phyloP scores from a whole-genome alignment of 2,888 invertebrate genomes.

The Trichopoda pennipes region DNA sequence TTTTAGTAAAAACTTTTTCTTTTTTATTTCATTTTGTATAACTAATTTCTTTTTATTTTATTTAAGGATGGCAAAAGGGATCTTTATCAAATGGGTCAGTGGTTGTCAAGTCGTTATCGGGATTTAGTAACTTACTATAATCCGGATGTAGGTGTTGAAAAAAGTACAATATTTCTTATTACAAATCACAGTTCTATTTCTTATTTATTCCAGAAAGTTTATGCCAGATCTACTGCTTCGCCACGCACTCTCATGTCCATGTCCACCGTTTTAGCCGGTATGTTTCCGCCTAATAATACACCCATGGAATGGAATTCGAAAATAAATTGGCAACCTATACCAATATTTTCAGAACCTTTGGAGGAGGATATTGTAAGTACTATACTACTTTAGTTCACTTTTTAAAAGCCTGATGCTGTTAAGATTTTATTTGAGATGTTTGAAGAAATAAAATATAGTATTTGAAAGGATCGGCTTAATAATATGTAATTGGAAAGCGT shows the following conservation, averaged over 20 bases:
- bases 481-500: too few relatives aligned
- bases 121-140: constrained; percentile 83
- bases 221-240: constrained; percentile 86
- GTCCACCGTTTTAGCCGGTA: constrained; percentile 85
- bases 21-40: neutral
- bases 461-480: too few relatives aligned
- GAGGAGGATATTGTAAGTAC: constrained; percentile 82
- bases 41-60: neutral
- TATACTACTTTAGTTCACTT: neutral
- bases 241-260: constrained; percentile 88
- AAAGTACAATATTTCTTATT: neutral
- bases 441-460: too few relatives aligned
- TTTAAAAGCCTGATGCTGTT: neutral
- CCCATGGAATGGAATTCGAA: constrained; percentile 83
- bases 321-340: constrained; percentile 90
- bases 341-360: constrained; percentile 85
- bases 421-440: neutral
- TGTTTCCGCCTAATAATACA: constrained; percentile 85
- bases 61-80: constrained; percentile 84
- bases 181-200: neutral
- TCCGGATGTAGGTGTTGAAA: constrained; percentile 79
- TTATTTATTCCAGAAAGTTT: constrained; percentile 80
- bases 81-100: constrained; percentile 85
- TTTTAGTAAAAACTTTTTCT: too few relatives aligned
- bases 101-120: constrained; percentile 84